Evolutionary conservation across 2,797 vertebrate genomes (phyloP).

Genomic region (Hippocampus kuda): DNA sequence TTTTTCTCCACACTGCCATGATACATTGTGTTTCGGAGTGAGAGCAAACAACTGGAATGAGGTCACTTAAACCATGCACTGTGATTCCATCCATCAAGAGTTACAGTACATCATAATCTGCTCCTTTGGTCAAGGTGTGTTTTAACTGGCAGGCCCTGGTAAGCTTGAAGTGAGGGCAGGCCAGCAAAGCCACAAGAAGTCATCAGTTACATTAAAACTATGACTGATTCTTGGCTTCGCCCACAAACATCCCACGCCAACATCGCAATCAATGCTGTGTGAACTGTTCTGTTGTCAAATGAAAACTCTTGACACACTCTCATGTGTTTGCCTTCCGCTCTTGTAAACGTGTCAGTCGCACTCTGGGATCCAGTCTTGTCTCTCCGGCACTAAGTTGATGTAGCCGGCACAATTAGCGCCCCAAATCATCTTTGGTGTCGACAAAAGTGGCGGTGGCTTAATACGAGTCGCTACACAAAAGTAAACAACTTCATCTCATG

Average conservation of each 20-base stretch:
- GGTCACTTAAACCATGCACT: no score
- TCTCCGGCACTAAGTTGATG: slow-evolving; percentile 36
- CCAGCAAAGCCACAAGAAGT: neutral
- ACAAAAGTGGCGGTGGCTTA: slow-evolving; percentile 58
- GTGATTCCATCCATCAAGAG: no score
- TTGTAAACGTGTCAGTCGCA: slow-evolving; percentile 11
- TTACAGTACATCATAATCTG: neutral
- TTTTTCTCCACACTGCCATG: no score
- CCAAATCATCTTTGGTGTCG: slow-evolving; percentile 48
- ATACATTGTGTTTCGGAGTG: no score
- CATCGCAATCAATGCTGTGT: neutral
- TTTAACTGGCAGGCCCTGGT: no score
- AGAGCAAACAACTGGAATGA: no score
- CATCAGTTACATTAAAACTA: neutral
- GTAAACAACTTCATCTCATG: slow-evolving; percentile 70
- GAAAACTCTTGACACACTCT: slow-evolving; percentile 2
- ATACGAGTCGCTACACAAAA: slow-evolving; percentile 64
- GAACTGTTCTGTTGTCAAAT: slow-evolving; percentile 5
- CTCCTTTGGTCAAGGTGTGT: neutral
- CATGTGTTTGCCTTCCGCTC: slow-evolving; percentile 4
- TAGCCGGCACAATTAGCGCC: slow-evolving; percentile 46
- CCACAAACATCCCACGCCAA: neutral
- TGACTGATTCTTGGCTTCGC: neutral
- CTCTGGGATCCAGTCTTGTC: slow-evolving; percentile 29
- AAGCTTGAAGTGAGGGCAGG: neutral